Percentiles rank a stretch among this genome's conserved stretches.
Conservation (phyloP, 2,888 invertebrate genomes). For the Tiliacea aurago region DNA sequence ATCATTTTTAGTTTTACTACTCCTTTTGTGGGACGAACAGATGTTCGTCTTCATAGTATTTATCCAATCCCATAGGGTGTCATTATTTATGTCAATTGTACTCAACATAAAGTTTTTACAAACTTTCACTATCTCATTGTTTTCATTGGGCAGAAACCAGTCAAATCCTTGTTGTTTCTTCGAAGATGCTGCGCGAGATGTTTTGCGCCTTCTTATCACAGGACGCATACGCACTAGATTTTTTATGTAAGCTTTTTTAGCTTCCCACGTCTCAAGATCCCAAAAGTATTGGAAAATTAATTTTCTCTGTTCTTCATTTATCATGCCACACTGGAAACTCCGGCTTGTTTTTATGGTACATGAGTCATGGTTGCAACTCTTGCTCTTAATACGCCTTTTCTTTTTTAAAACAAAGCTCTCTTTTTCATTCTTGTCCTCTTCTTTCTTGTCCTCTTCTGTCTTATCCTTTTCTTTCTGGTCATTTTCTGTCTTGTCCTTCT, state of each 20-base stretch:
- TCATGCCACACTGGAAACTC: slow-evolving; percentile 5
- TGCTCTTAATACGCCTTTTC: not conserved
- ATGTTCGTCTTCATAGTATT: no score
- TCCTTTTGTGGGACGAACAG: no score
- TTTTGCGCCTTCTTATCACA: no score
- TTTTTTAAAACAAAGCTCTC: slow-evolving; percentile 2
- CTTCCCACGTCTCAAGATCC: slow-evolving; percentile 11
- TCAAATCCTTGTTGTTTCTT: no score
- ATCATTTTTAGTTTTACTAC: no score
- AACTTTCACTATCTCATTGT: no score
- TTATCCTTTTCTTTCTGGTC: slow-evolving; percentile 4
- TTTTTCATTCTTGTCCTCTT: slow-evolving; percentile 4
- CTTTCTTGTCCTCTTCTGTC: not conserved
- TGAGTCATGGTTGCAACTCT: slow-evolving; percentile 5
- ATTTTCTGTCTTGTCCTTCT: slow-evolving; percentile 3
- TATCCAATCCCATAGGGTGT: no score
- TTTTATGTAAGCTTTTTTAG: slow-evolving; percentile 13
- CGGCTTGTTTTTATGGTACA: not conserved
- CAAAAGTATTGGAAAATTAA: slow-evolving; percentile 8
- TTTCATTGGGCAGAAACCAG: no score
- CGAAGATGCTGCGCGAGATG: no score
- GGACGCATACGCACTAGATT: not conserved
- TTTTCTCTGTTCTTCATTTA: slow-evolving; percentile 11
- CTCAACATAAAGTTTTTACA: no score
- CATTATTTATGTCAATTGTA: no score